Base-by-base conservation (phyloP, 2,888 invertebrate species). In the Sialis lutaria region DNA sequence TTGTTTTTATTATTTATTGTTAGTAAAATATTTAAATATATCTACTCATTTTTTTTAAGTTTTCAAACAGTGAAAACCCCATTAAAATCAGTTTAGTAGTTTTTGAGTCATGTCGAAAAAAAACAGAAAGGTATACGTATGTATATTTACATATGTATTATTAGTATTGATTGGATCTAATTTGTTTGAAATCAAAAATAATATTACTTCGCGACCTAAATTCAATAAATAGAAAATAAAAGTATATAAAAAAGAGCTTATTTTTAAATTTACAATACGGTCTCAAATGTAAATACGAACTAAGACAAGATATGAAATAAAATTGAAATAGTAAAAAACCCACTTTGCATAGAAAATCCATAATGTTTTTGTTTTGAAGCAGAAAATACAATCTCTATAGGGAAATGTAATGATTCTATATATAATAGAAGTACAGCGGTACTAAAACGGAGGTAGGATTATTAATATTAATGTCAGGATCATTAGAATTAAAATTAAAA, bases 1-100 rank as follows among this genome's bases (percentile, higher is more conserved):
- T 49, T 47, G 10, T 48, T 37, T 45, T 42, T 10, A 43, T 43
- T 43, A 32, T 37, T 22, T 22, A 22, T n/a, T n/a, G 22, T 22
- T 22, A 10, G 9, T 9, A 34, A 39, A 10, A 12, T 39, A 6
- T 8, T 39, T 12, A 39, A 39, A 39, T 9, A 34, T 9, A 34
- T 9, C 7, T 9, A 34, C 35, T 34, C 35, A n/a, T n/a, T n/a
- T n/a, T n/a, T n/a, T n/a, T n/a, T n/a, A n/a, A 35, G 9, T 3
- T 35, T 35, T 3, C 22, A 22, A 22, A 22, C 22, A 22, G 22
- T 22, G 22, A 22, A 22, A 22, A 22, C 2, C 22, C 22, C 22
- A 22, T 22, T 22, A 22, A 22, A 22, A 22, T 22, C 22, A 4
- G 22, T 22, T 22, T 4, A 22, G 22, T 22, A 22, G 22, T 22